These are phyloP conservation scores for Chloroceryle inda DNA, from an alignment of 2,797 vertebrate genomes.

Conservation along the genomic window DNA sequence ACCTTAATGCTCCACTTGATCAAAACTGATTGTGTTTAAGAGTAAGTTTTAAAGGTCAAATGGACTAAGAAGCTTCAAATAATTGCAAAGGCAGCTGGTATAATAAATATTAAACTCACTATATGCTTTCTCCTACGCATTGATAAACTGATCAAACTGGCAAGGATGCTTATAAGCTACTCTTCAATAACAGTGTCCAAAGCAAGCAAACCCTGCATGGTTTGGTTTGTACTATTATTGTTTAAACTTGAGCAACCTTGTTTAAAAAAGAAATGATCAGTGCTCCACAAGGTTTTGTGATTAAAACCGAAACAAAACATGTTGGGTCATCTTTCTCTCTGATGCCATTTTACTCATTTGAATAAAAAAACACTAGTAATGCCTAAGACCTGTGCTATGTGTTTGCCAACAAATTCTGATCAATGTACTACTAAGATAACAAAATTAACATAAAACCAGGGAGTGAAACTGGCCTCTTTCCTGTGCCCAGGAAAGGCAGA, in stretches of 20 bases:
- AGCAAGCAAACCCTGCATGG: constrained; percentile 43
- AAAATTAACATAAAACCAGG: neutral
- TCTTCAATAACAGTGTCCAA: constrained; percentile 8
- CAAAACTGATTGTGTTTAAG: neutral
- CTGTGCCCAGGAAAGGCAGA: neutral
- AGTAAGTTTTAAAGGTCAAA: constrained; percentile 28
- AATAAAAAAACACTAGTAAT: neutral
- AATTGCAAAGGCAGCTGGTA: neutral
- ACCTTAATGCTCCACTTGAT: constrained; percentile 16
- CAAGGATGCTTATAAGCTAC: constrained; percentile 28
- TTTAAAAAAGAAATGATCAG: neutral
- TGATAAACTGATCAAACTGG: neutral
- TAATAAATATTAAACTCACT: neutral
- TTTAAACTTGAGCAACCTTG: constrained; percentile 49
- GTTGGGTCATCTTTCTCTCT: neutral
- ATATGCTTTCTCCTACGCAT: neutral
- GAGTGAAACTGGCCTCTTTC: neutral
- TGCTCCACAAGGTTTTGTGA: neutral
- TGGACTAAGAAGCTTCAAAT: neutral
- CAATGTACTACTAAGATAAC: neutral
- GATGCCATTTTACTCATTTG: constrained; percentile 6
- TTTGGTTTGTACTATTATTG: constrained; percentile 32
- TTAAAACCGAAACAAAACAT: neutral
- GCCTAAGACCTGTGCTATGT: neutral
- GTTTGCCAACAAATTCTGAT: neutral